Evolutionary conservation across 1,140 invertebrate genomes (phyloP), one percentile per base, ranked within the genome.

Genomic region (Ericerus pela): DNA sequence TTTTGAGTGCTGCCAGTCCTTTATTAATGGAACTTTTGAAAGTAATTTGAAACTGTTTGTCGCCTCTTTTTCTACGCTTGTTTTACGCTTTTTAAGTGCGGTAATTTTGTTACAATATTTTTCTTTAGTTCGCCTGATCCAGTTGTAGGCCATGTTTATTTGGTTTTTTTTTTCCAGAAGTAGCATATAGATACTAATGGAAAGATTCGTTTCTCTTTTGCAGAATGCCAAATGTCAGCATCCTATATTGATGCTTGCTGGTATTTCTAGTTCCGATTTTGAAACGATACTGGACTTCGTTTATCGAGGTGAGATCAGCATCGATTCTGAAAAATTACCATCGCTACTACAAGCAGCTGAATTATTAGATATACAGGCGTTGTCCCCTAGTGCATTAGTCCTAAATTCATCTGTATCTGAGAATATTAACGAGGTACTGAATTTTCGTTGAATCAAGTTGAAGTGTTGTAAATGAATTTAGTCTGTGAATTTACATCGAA

Each of bases 161-260:
- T 33, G 10, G n/a, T 33, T 33, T 33, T 33, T 33, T 10, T n/a
- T n/a, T n/a, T n/a, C n/a, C n/a, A n/a, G n/a, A n/a, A n/a, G n/a
- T n/a, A n/a, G n/a, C n/a, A n/a, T n/a, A n/a, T n/a, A n/a, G n/a
- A n/a, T n/a, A n/a, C n/a, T n/a, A n/a, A n/a, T n/a, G n/a, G n/a
- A n/a, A n/a, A n/a, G n/a, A n/a, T n/a, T n/a, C n/a, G n/a, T n/a
- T 27, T 58, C 41, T 58, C 51, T 56, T 58, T 67, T 63, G 14
- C 53, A 79, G 77, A 79, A 73, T 57, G 78, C 78, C 52, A 75
- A 76, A 61, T 79, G 77, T 64, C 73, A 79, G 60, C 77, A 79
- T 70, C 77, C 78, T 53, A 76, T 79, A n/a, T 74, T 79, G 1
- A 76, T 79, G 76, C 65, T 79, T 61, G 77, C 77, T 16, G 78